A percentile compares a stretch with the other conserved stretches of the same genome.
Conservation (phyloP, 2,113 vertebrate species). For the Tragulus kanchil region DNA sequence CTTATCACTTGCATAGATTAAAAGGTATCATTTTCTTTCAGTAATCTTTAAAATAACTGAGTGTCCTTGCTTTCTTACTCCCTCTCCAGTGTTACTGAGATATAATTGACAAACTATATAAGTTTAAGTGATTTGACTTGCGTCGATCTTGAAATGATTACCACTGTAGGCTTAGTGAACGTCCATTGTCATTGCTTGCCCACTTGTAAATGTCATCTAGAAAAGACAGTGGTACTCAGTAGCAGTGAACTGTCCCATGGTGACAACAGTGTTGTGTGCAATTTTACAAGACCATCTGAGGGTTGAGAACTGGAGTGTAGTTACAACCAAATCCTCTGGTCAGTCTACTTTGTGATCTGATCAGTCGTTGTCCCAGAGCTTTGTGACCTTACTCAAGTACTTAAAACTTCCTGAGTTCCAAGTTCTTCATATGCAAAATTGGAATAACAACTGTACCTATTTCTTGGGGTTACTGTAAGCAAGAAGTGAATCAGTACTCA, state of each 20-base stretch:
- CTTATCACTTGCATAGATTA: neutral
- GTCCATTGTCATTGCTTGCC: neutral
- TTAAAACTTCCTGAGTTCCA: neutral
- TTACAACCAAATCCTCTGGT: neutral
- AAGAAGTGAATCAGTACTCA: neutral
- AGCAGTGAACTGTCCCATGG: neutral
- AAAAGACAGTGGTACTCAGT: neutral
- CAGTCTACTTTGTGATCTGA: neutral
- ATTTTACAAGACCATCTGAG: neutral
- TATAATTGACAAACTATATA: neutral
- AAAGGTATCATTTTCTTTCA: conserved; percentile 3
- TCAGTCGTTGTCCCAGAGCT: neutral
- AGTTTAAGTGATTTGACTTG: neutral
- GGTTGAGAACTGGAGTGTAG: neutral
- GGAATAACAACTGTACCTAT: neutral
- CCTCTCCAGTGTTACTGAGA: neutral
- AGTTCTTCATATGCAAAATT: neutral
- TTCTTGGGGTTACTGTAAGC: neutral
- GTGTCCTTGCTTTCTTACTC: neutral
- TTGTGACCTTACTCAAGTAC: neutral
- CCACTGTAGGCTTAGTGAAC: neutral
- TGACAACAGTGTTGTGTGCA: neutral
- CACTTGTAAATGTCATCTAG: conserved; percentile 22
- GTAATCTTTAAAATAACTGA: conserved; percentile 21
- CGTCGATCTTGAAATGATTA: neutral